phyloP scores from a whole-genome alignment of 2,113 vertebrate species.

The Phalacrocorax pelagicus region DNA sequence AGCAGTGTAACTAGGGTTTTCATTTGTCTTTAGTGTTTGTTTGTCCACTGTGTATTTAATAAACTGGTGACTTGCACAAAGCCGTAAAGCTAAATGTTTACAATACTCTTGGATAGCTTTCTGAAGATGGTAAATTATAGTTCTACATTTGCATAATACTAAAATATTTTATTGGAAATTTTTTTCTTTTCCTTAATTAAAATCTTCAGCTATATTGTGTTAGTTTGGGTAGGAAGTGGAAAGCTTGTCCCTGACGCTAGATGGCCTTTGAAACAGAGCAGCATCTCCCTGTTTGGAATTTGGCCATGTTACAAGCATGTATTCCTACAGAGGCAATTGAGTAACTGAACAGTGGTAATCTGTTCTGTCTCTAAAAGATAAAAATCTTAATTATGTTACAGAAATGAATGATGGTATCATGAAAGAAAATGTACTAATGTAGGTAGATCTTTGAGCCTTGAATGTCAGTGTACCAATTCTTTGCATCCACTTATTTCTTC shows the following conservation, averaged over 20 bases:
- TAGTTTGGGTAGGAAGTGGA: neutral
- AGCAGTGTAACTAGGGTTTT: neutral
- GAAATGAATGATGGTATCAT: neutral
- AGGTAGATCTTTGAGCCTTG: neutral
- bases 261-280: neutral
- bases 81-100: neutral
- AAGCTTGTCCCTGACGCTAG: neutral
- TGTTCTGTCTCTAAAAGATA: neutral
- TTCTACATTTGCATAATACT: neutral
- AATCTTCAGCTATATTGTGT: neutral
- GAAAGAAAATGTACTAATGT: neutral
- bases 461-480: neutral
- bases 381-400: neutral
- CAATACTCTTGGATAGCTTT: neutral
- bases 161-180: neutral
- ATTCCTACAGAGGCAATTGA: neutral
- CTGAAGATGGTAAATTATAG: neutral
- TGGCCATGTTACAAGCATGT: neutral
- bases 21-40: neutral
- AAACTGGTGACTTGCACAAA: neutral
- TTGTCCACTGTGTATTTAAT: neutral
- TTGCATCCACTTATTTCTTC: neutral
- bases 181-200: neutral
- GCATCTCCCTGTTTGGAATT: neutral
- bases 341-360: neutral